phyloP scores from a whole-genome alignment of 2,113 vertebrate species.

The Myotis lucifugus region DNA sequence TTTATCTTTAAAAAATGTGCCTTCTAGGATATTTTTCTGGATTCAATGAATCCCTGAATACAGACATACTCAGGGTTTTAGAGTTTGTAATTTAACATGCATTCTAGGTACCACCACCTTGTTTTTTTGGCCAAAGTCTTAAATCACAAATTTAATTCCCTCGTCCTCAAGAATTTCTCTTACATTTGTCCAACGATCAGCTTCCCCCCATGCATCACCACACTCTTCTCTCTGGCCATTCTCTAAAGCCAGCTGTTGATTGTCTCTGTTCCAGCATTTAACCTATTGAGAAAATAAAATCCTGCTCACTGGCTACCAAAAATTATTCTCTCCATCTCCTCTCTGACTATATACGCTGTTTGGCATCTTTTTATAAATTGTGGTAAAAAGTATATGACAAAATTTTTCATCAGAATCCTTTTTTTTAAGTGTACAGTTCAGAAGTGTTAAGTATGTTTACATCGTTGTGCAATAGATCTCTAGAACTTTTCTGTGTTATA shows the following conservation, averaged over 20 bases:
- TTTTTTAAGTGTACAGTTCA: not conserved
- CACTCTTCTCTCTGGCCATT: not conserved
- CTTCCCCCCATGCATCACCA: not conserved
- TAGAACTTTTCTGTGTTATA: not conserved
- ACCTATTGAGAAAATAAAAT: not conserved
- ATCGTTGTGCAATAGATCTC: not conserved
- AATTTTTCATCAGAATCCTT: not conserved
- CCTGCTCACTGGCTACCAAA: not conserved
- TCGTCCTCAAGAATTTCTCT: not conserved
- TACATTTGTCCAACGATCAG: not conserved
- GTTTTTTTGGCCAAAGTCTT: not conserved
- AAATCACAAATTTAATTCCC: not conserved
- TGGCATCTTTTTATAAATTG: not conserved
- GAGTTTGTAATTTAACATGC: not conserved
- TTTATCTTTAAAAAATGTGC: not conserved
- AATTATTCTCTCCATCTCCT: not conserved
- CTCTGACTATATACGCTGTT: not conserved
- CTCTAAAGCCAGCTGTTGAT: not conserved
- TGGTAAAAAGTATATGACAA: not conserved
- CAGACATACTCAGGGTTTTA: not conserved
- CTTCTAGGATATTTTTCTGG: not conserved
- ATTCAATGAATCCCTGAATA: slow-evolving; percentile 1
- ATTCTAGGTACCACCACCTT: not conserved
- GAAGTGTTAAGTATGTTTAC: not conserved
- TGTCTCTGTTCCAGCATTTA: not conserved